These are phyloP conservation scores for Turdus rufiventris DNA, from an alignment of 2,113 vertebrate genomes.

Conservation along the genomic window DNA sequence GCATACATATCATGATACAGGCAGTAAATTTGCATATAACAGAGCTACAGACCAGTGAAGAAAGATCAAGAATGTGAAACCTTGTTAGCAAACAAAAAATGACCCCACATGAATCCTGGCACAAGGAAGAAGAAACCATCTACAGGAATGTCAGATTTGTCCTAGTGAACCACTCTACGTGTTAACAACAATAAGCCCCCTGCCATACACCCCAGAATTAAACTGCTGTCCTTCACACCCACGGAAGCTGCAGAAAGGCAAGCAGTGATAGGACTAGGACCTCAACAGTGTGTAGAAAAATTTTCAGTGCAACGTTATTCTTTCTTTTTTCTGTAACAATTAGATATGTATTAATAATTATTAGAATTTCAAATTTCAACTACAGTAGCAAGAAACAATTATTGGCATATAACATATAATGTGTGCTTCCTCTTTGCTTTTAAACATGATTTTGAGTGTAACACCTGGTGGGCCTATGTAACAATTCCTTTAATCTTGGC, in stretches of 20 bases:
- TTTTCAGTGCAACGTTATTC: not conserved
- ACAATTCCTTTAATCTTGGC: not conserved
- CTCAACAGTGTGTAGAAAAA: not conserved
- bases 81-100: not conserved
- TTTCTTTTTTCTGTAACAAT: not conserved
- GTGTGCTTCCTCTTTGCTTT: not conserved
- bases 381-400: not conserved
- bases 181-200: not conserved
- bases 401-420: not conserved
- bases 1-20: accelerated
- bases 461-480: not conserved
- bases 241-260: not conserved
- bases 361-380: not conserved
- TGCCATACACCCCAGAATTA: not conserved
- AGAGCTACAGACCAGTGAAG: not conserved
- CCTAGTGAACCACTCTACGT: not conserved
- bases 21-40: not conserved
- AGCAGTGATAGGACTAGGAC: not conserved
- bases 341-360: not conserved
- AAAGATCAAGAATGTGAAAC: not conserved
- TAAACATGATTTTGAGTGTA: accelerated
- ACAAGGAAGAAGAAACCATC: not conserved
- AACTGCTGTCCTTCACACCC: not conserved
- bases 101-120: accelerated
- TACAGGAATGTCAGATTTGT: not conserved